phyloP scores from a whole-genome alignment of 2,113 vertebrate genomes.

The Burhinus bistriatus region DNA sequence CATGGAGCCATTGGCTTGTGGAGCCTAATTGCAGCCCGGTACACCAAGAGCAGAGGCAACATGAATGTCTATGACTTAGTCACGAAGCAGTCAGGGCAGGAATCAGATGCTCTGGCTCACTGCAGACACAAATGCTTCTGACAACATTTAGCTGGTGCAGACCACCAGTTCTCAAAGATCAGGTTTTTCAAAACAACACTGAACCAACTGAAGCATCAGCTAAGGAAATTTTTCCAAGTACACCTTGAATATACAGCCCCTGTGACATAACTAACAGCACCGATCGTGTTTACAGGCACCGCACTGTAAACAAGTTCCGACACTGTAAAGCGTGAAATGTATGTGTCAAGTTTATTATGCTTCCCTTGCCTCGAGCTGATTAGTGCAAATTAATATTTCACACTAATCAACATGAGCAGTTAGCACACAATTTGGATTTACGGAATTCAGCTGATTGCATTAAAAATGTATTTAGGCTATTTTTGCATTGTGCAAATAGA shows the following conservation, averaged over 20 bases:
- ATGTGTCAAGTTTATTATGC: slow-evolving; percentile 71
- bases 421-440: slow-evolving; percentile 68
- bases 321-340: slow-evolving; percentile 61
- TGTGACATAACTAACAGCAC: slow-evolving; percentile 7
- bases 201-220: background rate
- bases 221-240: slow-evolving; percentile 11
- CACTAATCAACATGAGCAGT: slow-evolving; percentile 68
- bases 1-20: background rate
- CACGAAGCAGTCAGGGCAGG: background rate
- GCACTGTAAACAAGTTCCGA: slow-evolving; percentile 15
- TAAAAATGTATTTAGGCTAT: slow-evolving; percentile 71
- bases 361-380: slow-evolving; percentile 57
- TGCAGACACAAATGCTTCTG: background rate
- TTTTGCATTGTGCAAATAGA: slow-evolving; percentile 61
- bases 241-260: background rate
- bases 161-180: slow-evolving; percentile 1
- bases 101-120: background rate
- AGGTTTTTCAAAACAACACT: background rate
- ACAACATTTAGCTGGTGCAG: background rate
- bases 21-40: background rate
- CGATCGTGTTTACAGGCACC: background rate
- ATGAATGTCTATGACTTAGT: background rate
- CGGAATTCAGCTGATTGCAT: slow-evolving; percentile 65
- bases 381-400: slow-evolving; percentile 74
- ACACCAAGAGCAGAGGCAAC: background rate